phyloP scores from a whole-genome alignment of 2,113 vertebrate genomes.

The Antigone vipio region DNA sequence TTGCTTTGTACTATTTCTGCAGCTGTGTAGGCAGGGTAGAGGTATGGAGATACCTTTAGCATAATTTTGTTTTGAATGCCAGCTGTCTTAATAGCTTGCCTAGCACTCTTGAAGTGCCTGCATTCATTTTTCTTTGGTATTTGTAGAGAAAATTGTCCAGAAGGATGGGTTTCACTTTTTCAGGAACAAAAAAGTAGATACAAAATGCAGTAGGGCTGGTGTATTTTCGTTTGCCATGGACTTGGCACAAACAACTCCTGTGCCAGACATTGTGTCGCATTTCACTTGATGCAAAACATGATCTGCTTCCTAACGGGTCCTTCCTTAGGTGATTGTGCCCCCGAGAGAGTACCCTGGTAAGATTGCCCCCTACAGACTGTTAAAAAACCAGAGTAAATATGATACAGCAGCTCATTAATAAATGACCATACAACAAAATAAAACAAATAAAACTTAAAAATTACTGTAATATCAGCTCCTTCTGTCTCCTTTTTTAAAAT shows the following conservation, averaged over 20 bases:
- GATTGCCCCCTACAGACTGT: not conserved
- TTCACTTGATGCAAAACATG: not conserved
- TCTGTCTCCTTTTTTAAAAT: not conserved
- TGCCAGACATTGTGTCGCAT: not conserved
- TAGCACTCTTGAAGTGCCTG: not conserved
- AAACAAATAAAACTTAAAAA: not conserved
- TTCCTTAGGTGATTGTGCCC: not conserved
- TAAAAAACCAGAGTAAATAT: not conserved
- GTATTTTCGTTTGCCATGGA: not conserved
- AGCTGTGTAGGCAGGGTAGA: not conserved
- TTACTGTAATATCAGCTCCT: not conserved
- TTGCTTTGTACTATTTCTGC: not conserved
- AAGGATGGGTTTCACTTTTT: not conserved
- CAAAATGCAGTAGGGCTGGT: not conserved
- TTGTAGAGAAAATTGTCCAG: not conserved
- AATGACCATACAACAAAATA: not conserved
- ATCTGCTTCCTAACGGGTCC: not conserved
- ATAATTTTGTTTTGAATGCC: not conserved
- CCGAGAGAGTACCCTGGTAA: not conserved
- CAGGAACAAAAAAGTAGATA: not conserved
- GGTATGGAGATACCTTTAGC: not conserved
- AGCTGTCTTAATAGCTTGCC: not conserved
- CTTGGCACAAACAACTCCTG: not conserved
- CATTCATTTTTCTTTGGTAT: not conserved
- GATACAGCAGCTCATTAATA: not conserved